phyloP scores from a whole-genome alignment of 2,797 vertebrate genomes.

The Rhodeus uyekii region DNA sequence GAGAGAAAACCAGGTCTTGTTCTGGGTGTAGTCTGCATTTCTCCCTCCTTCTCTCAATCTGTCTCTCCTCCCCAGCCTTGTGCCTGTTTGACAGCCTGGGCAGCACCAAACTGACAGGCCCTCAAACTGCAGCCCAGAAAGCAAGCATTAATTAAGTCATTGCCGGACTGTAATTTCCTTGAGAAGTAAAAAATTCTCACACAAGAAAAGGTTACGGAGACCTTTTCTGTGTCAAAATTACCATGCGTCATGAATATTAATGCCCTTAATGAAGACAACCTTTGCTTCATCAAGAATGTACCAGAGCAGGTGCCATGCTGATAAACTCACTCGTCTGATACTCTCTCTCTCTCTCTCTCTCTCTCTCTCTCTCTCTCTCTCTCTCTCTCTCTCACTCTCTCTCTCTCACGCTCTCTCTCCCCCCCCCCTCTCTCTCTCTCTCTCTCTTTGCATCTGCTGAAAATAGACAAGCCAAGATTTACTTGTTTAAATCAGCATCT shows the following conservation, averaged over 20 bases:
- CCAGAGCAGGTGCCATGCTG: constrained; percentile 98
- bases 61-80: constrained; percentile 70
- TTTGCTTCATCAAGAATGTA: constrained; percentile 99
- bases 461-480: constrained; percentile 76
- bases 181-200: constrained; percentile 98
- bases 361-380: constrained; percentile 53
- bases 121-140: constrained; percentile 92
- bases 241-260: constrained; percentile 99
- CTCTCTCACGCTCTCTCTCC: no score
- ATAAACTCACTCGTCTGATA: constrained; percentile 89
- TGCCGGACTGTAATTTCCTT: constrained; percentile 99
- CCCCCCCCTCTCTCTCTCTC: constrained; percentile 54
- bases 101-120: constrained; percentile 96
- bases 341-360: constrained; percentile 58
- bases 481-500: constrained; percentile 80
- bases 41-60: constrained; percentile 79
- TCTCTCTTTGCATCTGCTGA: constrained; percentile 72
- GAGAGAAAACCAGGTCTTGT: constrained; percentile 63
- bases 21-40: constrained; percentile 72
- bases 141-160: constrained; percentile 99
- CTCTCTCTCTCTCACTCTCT: constrained; percentile 58
- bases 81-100: constrained; percentile 86
- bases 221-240: constrained; percentile 99
- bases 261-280: constrained; percentile 99
- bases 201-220: constrained; percentile 99